Conservation (phyloP, 35 echinoderm and acorn worm genomes). For the Chiridota heheva region DNA sequence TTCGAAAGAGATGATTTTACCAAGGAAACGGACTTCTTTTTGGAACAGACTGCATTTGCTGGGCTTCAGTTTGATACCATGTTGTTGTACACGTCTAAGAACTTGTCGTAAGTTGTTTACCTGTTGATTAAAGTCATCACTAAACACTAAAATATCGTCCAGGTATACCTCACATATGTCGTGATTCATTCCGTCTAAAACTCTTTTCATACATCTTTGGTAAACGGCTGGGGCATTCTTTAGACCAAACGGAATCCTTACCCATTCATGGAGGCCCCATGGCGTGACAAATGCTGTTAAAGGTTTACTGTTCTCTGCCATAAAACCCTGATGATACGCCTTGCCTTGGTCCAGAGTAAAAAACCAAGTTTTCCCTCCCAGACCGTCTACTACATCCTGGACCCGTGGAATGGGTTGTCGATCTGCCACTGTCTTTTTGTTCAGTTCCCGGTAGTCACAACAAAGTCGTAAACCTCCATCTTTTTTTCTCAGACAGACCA, state of each 20-base stretch:
- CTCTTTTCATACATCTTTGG: constrained; percentile 64
- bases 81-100: constrained; percentile 11
- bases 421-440: constrained; percentile 50
- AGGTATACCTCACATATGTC: constrained; percentile 63
- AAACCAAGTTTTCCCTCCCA: constrained; percentile 58
- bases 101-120: background rate
- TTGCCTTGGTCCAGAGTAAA: constrained; percentile 65
- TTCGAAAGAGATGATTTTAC: constrained; percentile 41
- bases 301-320: constrained; percentile 34
- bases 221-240: constrained; percentile 66
- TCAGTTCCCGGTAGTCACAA: constrained; percentile 54
- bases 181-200: constrained; percentile 33
- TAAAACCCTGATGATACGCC: constrained; percentile 77
- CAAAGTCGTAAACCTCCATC: constrained; percentile 52
- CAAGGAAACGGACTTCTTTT: constrained; percentile 30
- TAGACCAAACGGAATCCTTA: constrained; percentile 59
- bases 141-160: constrained; percentile 66
- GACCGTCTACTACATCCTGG: constrained; percentile 55
- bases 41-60: constrained; percentile 42
- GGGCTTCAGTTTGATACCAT: constrained; percentile 62
- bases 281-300: constrained; percentile 80
- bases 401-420: constrained; percentile 59
- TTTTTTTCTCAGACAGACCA: constrained; percentile 64
- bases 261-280: constrained; percentile 77
- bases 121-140: constrained; percentile 64